Evolutionary conservation across 2,113 vertebrate genomes (phyloP), one percentile per base, ranked within the genome.

Genomic region (Colinus virginianus): DNA sequence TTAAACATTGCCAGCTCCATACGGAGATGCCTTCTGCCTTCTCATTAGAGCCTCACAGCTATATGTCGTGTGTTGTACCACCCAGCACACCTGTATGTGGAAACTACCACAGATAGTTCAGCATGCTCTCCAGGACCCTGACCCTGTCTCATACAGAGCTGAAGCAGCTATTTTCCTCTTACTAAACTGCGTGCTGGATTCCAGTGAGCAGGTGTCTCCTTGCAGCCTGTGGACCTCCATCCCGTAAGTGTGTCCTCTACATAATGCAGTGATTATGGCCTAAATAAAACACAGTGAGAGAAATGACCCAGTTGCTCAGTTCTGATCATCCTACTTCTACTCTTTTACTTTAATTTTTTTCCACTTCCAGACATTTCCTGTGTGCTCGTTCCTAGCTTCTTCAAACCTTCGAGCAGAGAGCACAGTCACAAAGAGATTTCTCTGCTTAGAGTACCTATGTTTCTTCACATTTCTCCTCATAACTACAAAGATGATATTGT

Each of bases 31-130:
- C 42, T 23, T 9, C 38, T 71, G 28, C 38, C 21, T 80, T 45
- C 1, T 1, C 15, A 7, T 21, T 1, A 15, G 38, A 61, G 22
- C 26, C 40, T 15, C 5, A 3, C 16, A 64, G 46, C 43, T 28
- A 11, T 0, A 0, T 59, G 42, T 1, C 1, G 11, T 11, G 12
- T 0, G 0, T 36, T 40, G n/a, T 38, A 68, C 19, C 5, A 6
- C 22, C 28, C 25, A 9, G 30, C 26, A 40, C 32, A 30, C 0
- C 36, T 26, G 13, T 22, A 7, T 0, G 0, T 1, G 25, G 42
- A 36, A 7, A 1, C 0, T 49, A 30, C 53, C 71, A 38, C 46
- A 53, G 34, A 59, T 3, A 85, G 34, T 25, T 30, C 43, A 25
- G 14, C 1, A 1, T n/a, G 8, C 23, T 91, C 76, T 58, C 45